Evolutionary conservation across 2,113 vertebrate species (phyloP).

Genomic region (Ia io): DNA sequence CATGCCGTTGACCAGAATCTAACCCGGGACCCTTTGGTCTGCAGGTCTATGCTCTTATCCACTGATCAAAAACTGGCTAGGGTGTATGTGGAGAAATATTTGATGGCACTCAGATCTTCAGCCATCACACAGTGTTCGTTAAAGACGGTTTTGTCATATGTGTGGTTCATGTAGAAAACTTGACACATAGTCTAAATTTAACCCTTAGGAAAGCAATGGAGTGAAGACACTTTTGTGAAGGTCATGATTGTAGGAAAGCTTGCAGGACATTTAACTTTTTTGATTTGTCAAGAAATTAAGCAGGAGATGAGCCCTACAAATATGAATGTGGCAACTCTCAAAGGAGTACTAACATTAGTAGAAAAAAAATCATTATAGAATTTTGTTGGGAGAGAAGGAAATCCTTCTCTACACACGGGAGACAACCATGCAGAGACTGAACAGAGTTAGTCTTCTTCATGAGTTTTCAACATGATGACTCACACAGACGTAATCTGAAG

Average conservation of each 20-base stretch:
- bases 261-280: neutral
- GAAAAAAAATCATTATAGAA: neutral
- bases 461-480: constrained; percentile 28
- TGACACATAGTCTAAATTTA: neutral
- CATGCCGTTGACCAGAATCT: too few species aligned
- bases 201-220: neutral
- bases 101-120: neutral
- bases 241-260: neutral
- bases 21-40: too few species aligned
- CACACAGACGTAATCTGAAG: neutral
- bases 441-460: neutral
- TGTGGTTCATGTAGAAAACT: neutral
- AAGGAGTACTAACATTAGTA: neutral
- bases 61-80: too few species aligned
- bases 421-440: neutral
- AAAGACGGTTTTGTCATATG: neutral
- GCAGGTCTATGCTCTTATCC: too few species aligned
- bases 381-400: neutral
- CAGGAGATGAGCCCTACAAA: neutral
- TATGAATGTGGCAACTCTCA: neutral
- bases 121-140: neutral
- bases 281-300: neutral
- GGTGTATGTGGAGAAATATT: neutral
- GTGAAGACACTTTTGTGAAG: neutral
- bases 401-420: neutral